Conservation (phyloP, 2,797 vertebrate species). For the Lithobates sylvaticus region DNA sequence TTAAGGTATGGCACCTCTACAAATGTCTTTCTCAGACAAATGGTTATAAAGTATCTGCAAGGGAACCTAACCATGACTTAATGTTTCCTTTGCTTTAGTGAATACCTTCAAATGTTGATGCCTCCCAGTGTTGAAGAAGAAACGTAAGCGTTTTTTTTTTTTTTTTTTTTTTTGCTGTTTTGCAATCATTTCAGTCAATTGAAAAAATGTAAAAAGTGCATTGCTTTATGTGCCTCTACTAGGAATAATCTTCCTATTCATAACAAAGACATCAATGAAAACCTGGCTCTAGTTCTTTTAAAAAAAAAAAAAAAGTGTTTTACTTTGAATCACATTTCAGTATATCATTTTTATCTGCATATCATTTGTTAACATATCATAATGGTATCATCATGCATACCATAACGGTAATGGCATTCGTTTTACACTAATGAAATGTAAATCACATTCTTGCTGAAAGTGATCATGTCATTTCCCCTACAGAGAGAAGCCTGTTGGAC, state of each 20-base stretch:
- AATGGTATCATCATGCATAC: no score
- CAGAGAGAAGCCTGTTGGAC: constrained; percentile 89
- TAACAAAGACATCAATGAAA: no score
- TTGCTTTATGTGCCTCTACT: no score
- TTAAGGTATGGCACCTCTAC: no score
- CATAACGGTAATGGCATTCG: not conserved
- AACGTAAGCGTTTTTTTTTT: constrained; percentile 79
- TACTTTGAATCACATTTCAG: not conserved
- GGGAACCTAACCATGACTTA: no score
- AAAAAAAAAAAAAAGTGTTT: no score
- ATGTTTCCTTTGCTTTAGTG: constrained; percentile 74
- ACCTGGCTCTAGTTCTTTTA: no score
- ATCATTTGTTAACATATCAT: not conserved
- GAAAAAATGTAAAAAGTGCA: no score
- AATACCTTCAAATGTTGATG: constrained; percentile 97
- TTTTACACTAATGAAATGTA: not conserved
- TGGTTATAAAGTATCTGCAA: no score
- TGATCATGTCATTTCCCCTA: not conserved
- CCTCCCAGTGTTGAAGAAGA: constrained; percentile 91
- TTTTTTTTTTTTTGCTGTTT: not conserved
- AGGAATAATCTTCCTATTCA: no score
- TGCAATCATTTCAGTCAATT: no score
- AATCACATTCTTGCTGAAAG: not conserved
- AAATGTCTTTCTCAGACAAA: no score
- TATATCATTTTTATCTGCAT: not conserved